These are phyloP conservation scores for Macrotrachela quadricornifera DNA, from an alignment of 1,140 invertebrate species.

Conservation along the genomic window DNA sequence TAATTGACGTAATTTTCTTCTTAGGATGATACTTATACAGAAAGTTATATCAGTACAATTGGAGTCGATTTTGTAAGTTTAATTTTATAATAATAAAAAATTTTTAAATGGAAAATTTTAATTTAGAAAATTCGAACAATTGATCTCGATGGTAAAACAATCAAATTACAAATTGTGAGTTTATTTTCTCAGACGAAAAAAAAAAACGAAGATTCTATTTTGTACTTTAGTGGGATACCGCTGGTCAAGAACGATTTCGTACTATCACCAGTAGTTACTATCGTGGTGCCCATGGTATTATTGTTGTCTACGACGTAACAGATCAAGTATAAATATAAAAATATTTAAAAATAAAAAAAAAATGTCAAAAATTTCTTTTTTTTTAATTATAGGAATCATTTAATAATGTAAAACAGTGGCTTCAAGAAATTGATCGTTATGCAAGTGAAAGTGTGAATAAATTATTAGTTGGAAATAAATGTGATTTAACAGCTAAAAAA, in stretches of 20 bases:
- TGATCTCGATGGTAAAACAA: constrained; percentile 93
- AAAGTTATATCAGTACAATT: constrained; percentile 99
- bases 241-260: constrained; percentile 78
- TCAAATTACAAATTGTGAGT: constrained; percentile 90
- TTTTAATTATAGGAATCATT: constrained; percentile 28
- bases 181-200: background rate
- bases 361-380: background rate
- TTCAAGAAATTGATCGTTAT: constrained; percentile 37
- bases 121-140: constrained; percentile 92
- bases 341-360: background rate
- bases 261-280: constrained; percentile 90
- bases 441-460: constrained; percentile 98
- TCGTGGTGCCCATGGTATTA: constrained; percentile 94
- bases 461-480: constrained; percentile 98
- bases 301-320: constrained; percentile 98
- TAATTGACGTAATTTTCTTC: constrained; percentile 11
- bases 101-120: constrained; percentile 7
- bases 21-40: constrained; percentile 95
- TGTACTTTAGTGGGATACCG: constrained; percentile 54
- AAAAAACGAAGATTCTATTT: constrained; percentile 34
- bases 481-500: constrained; percentile 47
- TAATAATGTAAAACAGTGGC: constrained; percentile 32
- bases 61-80: constrained; percentile 90
- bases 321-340: constrained; percentile 44
- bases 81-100: background rate